Base-by-base conservation (phyloP, 1,140 invertebrate genomes). In the Sipha flava region DNA sequence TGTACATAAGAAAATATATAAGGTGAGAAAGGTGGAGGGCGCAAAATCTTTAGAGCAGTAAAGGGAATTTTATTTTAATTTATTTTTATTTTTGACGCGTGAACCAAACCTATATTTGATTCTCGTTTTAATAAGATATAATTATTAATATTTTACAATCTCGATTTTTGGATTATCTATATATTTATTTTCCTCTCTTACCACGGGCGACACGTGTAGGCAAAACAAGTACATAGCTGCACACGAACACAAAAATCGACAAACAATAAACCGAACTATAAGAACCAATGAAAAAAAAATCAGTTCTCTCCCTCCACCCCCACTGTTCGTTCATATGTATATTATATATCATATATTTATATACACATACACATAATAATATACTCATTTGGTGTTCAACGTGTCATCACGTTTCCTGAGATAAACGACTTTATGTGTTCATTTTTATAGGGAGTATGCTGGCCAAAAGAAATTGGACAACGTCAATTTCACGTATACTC, bases 401-500 rank as follows among this genome's bases (percentile, higher is more conserved):
- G 37, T 40, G 4, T 40, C 37, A 40, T 6, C 37, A 10, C 37
- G 5, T 4, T 40, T 40, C 37, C n/a, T n/a, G n/a, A n/a, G n/a
- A n/a, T n/a, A n/a, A n/a, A n/a, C n/a, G n/a, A n/a, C n/a, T 43
- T 66, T 57, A 26, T 52, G 2, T n/a, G n/a, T 79, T 66, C 73
- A 73, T 21, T 81, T 75, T 84, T 87, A 73, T 86, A 90, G 89
- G 89, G 89, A 89, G 87, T 88, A 87, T 75, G 79, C 81, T 89
- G 90, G 88, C 87, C 88, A 89, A 88, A 90, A 89, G 89, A 90
- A 89, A 90, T 89, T 88, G 88, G 89, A 89, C 89, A 90, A 88
- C 87, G 88, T 89, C 89, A 90, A 90, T 81, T 82, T 82, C 80
- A 83, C 82, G 68, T 83, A 82, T 82, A 80, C 80, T 40, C 80